Conservation (phyloP, 1,140 invertebrate species). For the Halesus radiatus region DNA sequence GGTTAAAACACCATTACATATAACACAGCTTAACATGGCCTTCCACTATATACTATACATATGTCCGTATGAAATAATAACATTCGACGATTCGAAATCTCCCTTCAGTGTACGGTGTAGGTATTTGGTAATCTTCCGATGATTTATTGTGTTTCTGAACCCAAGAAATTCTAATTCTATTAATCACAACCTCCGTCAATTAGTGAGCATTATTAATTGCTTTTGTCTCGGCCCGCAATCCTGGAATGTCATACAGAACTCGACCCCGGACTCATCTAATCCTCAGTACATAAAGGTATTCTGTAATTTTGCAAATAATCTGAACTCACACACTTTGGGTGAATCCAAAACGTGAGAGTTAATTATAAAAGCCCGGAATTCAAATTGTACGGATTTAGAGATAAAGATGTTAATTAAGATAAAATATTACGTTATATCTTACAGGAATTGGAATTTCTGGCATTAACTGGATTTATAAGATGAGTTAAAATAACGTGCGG, state of each 20-base stretch:
- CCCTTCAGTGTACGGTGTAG: neutral
- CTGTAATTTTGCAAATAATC: conserved; percentile 18
- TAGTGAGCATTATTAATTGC: conserved; percentile 36
- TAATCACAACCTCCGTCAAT: conserved; percentile 33
- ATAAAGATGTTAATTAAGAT: conserved; percentile 40
- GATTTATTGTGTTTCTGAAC: conserved; percentile 32
- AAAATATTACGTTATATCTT: conserved; percentile 27
- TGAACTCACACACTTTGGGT: conserved; percentile 1
- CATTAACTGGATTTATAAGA: conserved; percentile 16
- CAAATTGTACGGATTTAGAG: conserved; percentile 34
- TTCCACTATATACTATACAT: too few species aligned
- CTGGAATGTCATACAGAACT: neutral
- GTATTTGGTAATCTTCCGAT: conserved; percentile 30
- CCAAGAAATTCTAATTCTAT: conserved; percentile 38
- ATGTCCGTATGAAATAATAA: neutral
- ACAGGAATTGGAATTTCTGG: conserved; percentile 25
- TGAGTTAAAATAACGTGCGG: neutral
- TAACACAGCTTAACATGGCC: too few species aligned
- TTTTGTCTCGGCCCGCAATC: conserved; percentile 22
- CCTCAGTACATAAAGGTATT: conserved; percentile 20
- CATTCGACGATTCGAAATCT: neutral
- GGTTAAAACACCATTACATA: too few species aligned
- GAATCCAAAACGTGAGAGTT: conserved; percentile 14
- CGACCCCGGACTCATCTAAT: conserved; percentile 10
- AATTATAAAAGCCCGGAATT: conserved; percentile 32